Conservation (phyloP, 64 coral and sea anemone genomes). For the Cladopsammia gracilis region DNA sequence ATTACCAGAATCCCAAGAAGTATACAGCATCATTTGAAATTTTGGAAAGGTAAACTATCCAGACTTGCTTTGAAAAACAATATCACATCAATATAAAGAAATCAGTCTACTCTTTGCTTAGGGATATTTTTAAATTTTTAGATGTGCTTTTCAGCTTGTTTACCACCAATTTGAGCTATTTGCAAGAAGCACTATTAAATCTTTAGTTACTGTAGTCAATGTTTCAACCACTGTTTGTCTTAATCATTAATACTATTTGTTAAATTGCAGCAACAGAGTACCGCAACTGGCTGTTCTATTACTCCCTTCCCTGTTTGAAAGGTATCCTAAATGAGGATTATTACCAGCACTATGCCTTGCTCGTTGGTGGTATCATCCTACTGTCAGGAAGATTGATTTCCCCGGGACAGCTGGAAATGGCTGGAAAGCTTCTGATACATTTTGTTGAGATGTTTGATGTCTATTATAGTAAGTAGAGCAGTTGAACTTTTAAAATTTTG, state of each 20-base stretch:
- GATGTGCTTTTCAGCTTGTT: too few relatives aligned
- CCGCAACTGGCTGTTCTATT: constrained; percentile 60
- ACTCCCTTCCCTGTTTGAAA: constrained; percentile 63
- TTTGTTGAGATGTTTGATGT: constrained; percentile 4
- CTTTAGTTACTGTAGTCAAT: too few relatives aligned
- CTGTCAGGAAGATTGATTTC: background rate
- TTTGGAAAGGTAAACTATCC: constrained; percentile 46
- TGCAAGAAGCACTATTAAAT: too few relatives aligned
- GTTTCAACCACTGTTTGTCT: too few relatives aligned
- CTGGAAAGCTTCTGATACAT: background rate
- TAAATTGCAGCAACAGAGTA: constrained; percentile 16
- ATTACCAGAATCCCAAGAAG: too few relatives aligned
- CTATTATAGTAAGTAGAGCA: background rate
- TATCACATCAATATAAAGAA: too few relatives aligned
- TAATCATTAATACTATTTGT: background rate
- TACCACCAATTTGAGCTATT: too few relatives aligned
- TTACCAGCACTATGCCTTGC: constrained; percentile 20
- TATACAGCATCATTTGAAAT: constrained; percentile 12
- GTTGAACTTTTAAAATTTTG: too few relatives aligned
- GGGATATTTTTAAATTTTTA: too few relatives aligned
- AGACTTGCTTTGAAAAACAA: too few relatives aligned
- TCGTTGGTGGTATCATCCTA: constrained; percentile 5
- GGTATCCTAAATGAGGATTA: constrained; percentile 34
- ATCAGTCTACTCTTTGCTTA: too few relatives aligned
- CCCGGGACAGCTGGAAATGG: background rate